Evolutionary conservation across 1,140 invertebrate species (phyloP).

Genomic region (Eriocheir sinensis): DNA sequence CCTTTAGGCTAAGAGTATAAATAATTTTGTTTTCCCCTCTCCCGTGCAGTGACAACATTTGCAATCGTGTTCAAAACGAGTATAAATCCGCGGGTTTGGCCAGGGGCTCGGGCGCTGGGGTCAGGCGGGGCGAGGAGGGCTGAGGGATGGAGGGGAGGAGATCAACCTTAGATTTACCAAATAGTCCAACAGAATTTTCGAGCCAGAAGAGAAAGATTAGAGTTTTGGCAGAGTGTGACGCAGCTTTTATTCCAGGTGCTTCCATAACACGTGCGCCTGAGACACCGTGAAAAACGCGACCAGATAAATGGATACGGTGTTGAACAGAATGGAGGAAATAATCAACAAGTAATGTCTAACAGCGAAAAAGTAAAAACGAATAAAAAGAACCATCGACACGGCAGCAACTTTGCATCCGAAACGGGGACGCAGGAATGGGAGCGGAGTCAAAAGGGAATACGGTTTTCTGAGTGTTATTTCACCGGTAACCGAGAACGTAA

Average conservation of each 20-base stretch:
- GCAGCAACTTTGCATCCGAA: background rate
- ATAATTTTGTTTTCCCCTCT: background rate
- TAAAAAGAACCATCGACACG: no score
- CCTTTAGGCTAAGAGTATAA: background rate
- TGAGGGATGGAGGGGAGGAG: background rate
- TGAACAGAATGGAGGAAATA: no score
- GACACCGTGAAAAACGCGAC: background rate
- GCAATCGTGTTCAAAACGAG: background rate
- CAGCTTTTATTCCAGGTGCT: background rate
- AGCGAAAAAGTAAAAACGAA: no score
- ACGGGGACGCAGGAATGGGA: no score
- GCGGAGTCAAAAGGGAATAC: no score
- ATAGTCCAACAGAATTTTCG: background rate
- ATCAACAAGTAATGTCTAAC: no score
- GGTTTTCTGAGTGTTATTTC: no score
- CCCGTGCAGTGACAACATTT: background rate
- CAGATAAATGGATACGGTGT: background rate
- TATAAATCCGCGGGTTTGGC: background rate
- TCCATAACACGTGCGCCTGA: background rate
- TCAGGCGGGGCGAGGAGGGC: no score
- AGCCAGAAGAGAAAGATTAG: background rate
- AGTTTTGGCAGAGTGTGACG: background rate
- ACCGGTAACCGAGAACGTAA: no score
- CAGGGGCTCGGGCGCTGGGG: background rate
- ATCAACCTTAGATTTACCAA: background rate